Evolutionary conservation across 2,888 invertebrate genomes (phyloP), one percentile per base, ranked within the genome.

Genomic region (Pseudeuparius sepicola): DNA sequence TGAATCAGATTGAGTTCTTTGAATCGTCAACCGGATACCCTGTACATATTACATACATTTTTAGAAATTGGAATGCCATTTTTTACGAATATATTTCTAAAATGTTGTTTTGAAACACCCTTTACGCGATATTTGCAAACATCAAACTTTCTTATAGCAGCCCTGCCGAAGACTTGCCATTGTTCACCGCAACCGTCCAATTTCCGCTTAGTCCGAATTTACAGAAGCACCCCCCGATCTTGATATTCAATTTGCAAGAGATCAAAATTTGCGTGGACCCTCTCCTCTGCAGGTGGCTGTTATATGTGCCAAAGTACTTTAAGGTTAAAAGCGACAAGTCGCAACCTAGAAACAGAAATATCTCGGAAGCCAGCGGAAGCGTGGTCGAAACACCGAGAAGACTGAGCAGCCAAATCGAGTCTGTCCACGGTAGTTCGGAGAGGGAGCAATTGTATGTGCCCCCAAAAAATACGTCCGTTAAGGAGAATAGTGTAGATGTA

Each of bases 261-360:
- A 66, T 68, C 37, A 58, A 65, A 43, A 59, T 70, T 20, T 68
- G 68, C 17, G 50, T 78, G 2, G 79, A 80, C 56, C 79, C 79
- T 1, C 57, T 79, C n/a, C 54, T 80, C 7, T 65, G 73, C 31
- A 64, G 68, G 24, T 80, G 76, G 73, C 56, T 80, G n/a, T 62
- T 71, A 2, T 80, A 79, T 55, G 60, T 60, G 27, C 61, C 60
- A 37, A 34, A 48, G 35, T 43, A 44, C 33, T 40, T 46, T 28
- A 5, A 27, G 9, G 32, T 25, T n/a, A 47, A 30, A 24, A 27
- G 31, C n/a, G 36, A 40, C 5, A 20, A 20, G n/a, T 7, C 20
- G 7, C 6, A 7, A 20, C 20, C 20, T 20, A 20, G 20, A n/a
- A 20, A 31, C n/a, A 20, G n/a, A n/a, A 20, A 20, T 20, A 20